These are phyloP conservation scores for Amblyraja radiata DNA, from an alignment of 2,797 vertebrate genomes.

Conservation along the genomic window DNA sequence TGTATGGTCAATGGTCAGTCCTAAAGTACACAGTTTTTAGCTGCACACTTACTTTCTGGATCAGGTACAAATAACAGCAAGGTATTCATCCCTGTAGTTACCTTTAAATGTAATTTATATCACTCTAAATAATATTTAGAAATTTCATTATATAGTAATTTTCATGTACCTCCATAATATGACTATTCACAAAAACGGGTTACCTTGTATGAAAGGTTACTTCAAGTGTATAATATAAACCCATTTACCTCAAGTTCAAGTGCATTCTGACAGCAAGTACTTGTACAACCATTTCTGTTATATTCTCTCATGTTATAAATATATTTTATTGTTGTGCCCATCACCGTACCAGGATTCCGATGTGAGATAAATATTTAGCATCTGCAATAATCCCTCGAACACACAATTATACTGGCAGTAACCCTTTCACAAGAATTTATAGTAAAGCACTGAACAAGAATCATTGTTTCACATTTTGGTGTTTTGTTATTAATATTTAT, in stretches of 20 bases:
- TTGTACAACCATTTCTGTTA: not conserved
- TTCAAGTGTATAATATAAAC: not conserved
- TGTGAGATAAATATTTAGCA: not conserved
- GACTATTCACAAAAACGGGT: not conserved
- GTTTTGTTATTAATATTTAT: slow-evolving; percentile 6
- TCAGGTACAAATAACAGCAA: not conserved
- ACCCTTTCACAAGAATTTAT: not conserved
- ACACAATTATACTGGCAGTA: not conserved
- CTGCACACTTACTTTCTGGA: not conserved
- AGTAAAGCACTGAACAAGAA: not conserved
- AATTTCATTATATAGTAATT: not conserved
- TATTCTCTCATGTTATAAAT: not conserved
- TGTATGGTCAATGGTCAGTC: not conserved
- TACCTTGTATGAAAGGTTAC: not conserved
- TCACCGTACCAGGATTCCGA: not conserved
- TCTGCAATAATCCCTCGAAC: not conserved
- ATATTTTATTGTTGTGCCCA: not conserved
- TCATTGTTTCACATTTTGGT: not conserved
- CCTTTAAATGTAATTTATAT: not conserved
- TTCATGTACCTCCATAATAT: not conserved
- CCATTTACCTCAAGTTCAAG: not conserved
- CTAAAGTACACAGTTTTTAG: not conserved
- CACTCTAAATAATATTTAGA: not conserved
- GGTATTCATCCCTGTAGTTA: no score
- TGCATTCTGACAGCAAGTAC: not conserved